Base-by-base conservation (phyloP, 2,113 vertebrate species). In the Pituophis catenifer region DNA sequence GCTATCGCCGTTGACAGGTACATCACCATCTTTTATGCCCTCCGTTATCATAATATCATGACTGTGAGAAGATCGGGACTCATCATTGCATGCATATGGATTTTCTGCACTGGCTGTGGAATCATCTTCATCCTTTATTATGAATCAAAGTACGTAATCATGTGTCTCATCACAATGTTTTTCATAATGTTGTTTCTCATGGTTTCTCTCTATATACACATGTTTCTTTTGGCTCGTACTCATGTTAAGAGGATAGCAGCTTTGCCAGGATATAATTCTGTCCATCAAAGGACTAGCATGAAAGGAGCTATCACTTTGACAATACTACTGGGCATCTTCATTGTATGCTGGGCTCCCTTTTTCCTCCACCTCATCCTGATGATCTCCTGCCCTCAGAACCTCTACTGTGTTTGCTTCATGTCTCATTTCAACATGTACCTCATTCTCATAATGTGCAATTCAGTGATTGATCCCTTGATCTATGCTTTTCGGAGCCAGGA, bases 361-460 rank as follows among this genome's bases (percentile, higher is more conserved):
- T 99, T 99, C 95, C 98, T 99, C 65, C 99, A 99, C 93, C 98
- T 99, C 93, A 98, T 99, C 96, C 96, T 99, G 89, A 99, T 99
- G 98, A 98, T 99, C 93, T 99, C 98, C 55, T 99, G 99, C 91
- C 99, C 99, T 15, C 97, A 98, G 91, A 99, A 99, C 95, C 96
- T 99, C 91, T 99, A 99, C 95, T 99, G 99, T n/a, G 97, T 99
- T 92, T 99, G 99, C 96, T 99, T 99, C 94, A 99, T 99, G 99
- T 99, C 99, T 53, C 98, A 99, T 96, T 99, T 99, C 97, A 99
- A 99, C 97, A 98, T 99, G 98, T 99, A 99, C 97, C 98, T 99
- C 96, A 99, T 99, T 90, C 98, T 99, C 89, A 99, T 99, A 95
- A 99, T 99, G 99, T 99, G 99, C 94, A 99, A 99, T 94, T 99